phyloP scores from a whole-genome alignment of 2,797 vertebrate species.

The Sebastes taczanowskii region DNA sequence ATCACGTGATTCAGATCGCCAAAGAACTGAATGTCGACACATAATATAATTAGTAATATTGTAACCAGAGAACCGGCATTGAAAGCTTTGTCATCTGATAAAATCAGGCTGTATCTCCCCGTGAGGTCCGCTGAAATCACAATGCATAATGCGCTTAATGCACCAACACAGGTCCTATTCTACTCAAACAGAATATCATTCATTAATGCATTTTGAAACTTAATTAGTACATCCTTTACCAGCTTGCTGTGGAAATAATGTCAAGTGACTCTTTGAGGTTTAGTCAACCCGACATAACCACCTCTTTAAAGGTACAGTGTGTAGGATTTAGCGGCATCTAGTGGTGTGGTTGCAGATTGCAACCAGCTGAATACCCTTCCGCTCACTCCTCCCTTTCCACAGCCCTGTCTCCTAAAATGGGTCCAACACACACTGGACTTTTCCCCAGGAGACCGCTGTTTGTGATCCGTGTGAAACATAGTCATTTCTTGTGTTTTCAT shows the following conservation, averaged over 20 bases:
- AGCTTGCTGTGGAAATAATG: constrained; percentile 1
- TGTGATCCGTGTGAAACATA: too few species aligned
- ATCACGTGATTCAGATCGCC: constrained; percentile 51
- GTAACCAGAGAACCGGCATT: not conserved
- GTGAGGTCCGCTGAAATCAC: constrained; percentile 16
- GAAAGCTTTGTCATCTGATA: constrained; percentile 44
- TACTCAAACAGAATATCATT: not conserved
- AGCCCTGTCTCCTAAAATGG: too few species aligned
- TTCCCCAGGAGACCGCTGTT: too few species aligned
- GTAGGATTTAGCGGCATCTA: too few species aligned
- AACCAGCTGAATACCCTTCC: too few species aligned
- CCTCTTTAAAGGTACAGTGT: too few species aligned
- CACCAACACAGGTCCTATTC: not conserved
- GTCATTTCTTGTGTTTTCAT: too few species aligned
- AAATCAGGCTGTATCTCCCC: not conserved
- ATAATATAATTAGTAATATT: constrained; percentile 22
- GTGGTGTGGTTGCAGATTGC: too few species aligned
- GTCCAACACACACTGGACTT: too few species aligned
- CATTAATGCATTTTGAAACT: not conserved
- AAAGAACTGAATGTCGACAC: constrained; percentile 28
- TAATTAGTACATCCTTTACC: not conserved
- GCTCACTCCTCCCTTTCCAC: too few species aligned
- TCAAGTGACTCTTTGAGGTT: constrained; percentile 1
- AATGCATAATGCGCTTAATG: not conserved
- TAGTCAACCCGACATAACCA: not conserved